These are phyloP conservation scores for Dastarcus helophoroides DNA, from an alignment of 2,888 invertebrate species.

Conservation along the genomic window DNA sequence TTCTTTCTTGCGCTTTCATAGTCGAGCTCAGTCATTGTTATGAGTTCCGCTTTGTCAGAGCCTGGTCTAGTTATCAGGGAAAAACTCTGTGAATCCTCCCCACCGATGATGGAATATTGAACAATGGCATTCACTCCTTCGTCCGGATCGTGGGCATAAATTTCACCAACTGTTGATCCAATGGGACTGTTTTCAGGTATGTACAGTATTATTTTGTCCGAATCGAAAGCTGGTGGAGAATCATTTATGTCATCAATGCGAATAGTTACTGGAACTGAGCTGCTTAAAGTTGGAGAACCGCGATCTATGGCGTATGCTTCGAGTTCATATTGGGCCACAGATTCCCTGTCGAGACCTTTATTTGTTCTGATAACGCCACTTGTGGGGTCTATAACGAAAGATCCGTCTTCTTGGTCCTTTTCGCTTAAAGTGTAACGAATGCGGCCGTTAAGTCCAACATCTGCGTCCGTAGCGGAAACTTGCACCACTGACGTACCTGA, in stretches of 20 bases:
- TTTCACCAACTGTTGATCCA: conserved; percentile 85
- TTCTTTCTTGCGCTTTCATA: conserved; percentile 90
- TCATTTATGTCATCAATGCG: conserved; percentile 83
- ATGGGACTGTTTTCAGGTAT: conserved; percentile 94
- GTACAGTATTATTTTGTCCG: conserved; percentile 77
- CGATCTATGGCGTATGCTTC: conserved; percentile 83
- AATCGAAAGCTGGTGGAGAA: conserved; percentile 80
- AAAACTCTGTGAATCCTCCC: conserved; percentile 82
- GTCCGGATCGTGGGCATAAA: conserved; percentile 84
- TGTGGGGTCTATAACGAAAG: conserved; percentile 85
- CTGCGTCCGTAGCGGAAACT: conserved; percentile 73
- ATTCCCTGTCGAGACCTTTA: conserved; percentile 84
- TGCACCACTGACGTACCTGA: conserved; percentile 62
- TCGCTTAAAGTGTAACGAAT: conserved; percentile 68
- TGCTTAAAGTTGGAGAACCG: conserved; percentile 47
- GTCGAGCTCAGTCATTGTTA: conserved; percentile 85
- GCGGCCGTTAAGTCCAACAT: conserved; percentile 77
- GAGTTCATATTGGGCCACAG: conserved; percentile 71
- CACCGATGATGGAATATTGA: conserved; percentile 89
- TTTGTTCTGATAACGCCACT: conserved; percentile 87
- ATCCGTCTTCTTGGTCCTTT: conserved; percentile 69
- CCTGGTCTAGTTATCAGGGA: conserved; percentile 70
- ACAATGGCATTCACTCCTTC: conserved; percentile 85
- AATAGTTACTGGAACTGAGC: conserved; percentile 59
- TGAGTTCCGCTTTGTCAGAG: conserved; percentile 74